Evolutionary conservation across 53 echinoderm and acorn worm species (phyloP).

Genomic region (Echinarachnius parma): DNA sequence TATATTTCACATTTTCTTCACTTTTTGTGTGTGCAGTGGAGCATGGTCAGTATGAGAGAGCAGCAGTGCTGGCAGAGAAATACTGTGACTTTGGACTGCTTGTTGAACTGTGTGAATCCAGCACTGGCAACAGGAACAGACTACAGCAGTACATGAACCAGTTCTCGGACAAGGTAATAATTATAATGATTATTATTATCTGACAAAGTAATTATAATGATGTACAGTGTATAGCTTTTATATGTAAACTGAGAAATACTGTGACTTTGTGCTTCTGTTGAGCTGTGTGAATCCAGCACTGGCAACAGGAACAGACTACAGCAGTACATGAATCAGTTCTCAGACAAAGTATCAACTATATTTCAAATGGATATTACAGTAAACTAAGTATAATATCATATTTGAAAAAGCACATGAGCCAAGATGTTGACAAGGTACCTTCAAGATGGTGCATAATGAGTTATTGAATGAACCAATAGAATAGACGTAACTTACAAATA

Average conservation of each 20-base stretch:
- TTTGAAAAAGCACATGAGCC: too few species aligned
- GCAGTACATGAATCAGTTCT: conserved; percentile 89
- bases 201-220: too few species aligned
- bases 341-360: conserved; percentile 84
- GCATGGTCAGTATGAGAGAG: conserved; percentile 78
- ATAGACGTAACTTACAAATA: too few species aligned
- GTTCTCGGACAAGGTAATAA: conserved; percentile 83
- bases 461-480: too few species aligned
- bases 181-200: too few species aligned
- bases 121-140: conserved; percentile 59
- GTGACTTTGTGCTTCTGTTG: conserved; percentile 80
- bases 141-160: conserved; percentile 90
- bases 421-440: too few species aligned
- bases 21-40: conserved; percentile 54
- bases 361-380: too few species aligned
- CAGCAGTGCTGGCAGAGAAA: conserved; percentile 89
- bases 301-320: conserved; percentile 70
- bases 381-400: too few species aligned
- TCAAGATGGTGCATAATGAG: too few species aligned
- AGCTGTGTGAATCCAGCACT: conserved; percentile 69
- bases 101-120: conserved; percentile 75
- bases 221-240: too few species aligned
- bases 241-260: conserved; percentile 98
- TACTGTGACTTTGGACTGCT: conserved; percentile 87
- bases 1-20: too few species aligned